phyloP scores from a whole-genome alignment of 2,113 vertebrate genomes.

The Macrotis lagotis region DNA sequence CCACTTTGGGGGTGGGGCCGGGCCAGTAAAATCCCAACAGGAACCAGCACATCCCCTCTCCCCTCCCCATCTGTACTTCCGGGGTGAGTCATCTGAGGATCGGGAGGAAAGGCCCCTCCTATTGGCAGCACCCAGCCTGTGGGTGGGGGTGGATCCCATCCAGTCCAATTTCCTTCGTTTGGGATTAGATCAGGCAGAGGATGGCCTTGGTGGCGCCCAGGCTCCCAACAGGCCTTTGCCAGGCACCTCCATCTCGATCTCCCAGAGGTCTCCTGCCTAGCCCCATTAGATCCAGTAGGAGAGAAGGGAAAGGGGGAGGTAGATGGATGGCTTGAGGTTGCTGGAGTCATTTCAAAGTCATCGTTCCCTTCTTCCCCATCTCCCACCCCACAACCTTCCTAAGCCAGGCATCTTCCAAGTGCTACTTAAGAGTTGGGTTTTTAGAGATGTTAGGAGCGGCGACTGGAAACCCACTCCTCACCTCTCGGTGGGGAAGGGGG shows the following conservation, averaged over 20 bases:
- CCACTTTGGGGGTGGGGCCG: background rate
- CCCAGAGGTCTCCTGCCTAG: background rate
- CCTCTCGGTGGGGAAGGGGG: background rate
- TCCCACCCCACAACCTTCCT: background rate
- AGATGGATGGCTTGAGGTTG: conserved; percentile 28
- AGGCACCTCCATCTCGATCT: background rate
- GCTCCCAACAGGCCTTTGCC: background rate
- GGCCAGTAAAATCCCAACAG: background rate
- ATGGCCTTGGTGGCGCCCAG: background rate
- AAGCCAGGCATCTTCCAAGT: background rate
- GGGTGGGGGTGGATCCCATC: background rate
- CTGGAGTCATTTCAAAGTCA: fast-evolving
- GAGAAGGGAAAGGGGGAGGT: conserved; percentile 30
- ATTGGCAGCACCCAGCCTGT: background rate
- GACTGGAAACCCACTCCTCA: background rate
- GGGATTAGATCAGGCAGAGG: background rate
- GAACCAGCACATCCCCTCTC: background rate
- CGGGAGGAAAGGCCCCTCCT: conserved; percentile 23
- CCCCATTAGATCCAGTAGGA: background rate
- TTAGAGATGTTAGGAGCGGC: background rate
- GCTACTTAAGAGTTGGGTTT: background rate
- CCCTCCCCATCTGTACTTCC: background rate
- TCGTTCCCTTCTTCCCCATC: background rate
- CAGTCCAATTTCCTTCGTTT: background rate
- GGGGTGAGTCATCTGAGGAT: background rate